phyloP scores from a whole-genome alignment of 1,140 invertebrate species.

The Charaxes varanes region DNA sequence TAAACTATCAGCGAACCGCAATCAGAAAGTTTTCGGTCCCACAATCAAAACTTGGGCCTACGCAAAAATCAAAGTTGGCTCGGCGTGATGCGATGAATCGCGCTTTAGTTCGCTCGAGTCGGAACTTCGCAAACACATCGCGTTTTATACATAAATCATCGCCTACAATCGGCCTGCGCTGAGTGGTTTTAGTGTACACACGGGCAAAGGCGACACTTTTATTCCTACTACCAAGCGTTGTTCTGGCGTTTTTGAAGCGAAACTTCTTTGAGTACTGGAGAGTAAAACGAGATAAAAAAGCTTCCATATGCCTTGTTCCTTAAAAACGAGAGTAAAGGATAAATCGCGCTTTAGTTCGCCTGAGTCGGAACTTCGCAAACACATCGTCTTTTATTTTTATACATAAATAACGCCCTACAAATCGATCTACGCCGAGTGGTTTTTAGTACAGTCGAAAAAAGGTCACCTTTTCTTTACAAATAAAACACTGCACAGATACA shows the following conservation, averaged over 20 bases:
- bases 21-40: constrained; percentile 7
- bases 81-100: constrained; percentile 19
- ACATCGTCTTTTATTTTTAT: constrained; percentile 21
- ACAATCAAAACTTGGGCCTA: constrained; percentile 13
- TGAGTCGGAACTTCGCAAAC: constrained; percentile 19
- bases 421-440: constrained; percentile 20
- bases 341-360: constrained; percentile 21
- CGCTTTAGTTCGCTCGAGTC: constrained; percentile 17
- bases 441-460: constrained; percentile 6
- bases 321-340: no score
- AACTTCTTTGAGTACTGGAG: no score
- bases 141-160: constrained; percentile 27
- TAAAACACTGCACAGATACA: no score
- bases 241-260: no score
- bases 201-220: no score
- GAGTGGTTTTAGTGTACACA: constrained; percentile 17
- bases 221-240: no score
- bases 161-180: constrained; percentile 20
- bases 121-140: constrained; percentile 21
- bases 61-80: constrained; percentile 19
- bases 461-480: no score
- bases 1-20: no score
- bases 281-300: no score
- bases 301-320: no score
- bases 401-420: constrained; percentile 26